Conservation (phyloP, 2,113 vertebrate genomes). For the Thunnus thynnus region DNA sequence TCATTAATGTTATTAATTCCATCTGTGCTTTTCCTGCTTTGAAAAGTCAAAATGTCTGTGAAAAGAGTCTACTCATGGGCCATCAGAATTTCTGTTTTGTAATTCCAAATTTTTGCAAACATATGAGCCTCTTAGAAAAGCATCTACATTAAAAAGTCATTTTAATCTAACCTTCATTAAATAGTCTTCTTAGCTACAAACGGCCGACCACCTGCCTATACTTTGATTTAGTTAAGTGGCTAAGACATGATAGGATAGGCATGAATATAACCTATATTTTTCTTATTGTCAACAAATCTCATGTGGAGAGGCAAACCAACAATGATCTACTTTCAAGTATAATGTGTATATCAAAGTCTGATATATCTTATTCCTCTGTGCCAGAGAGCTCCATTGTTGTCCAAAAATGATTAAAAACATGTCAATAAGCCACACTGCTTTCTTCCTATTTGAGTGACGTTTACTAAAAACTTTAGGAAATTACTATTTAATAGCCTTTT, state of each 20-base stretch:
- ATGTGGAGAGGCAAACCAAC: not conserved
- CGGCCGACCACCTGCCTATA: not conserved
- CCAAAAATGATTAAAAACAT: no score
- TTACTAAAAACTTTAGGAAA: not conserved
- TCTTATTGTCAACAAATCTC: conserved; percentile 1
- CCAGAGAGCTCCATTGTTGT: not conserved
- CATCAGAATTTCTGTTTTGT: not conserved
- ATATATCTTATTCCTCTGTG: not conserved
- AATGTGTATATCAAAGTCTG: no score
- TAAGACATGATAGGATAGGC: not conserved
- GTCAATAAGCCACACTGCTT: not conserved
- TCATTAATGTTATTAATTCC: no score
- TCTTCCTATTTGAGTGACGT: not conserved
- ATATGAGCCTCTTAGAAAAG: conserved; percentile 16
- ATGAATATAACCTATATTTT: not conserved
- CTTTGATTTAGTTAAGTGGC: not conserved
- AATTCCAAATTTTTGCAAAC: not conserved
- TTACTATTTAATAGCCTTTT: no score
- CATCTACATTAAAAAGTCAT: conserved; percentile 9
- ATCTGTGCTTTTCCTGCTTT: no score
- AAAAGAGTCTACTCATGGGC: no score
- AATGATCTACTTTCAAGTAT: not conserved
- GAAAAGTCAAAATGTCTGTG: no score
- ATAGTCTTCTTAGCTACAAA: not conserved
- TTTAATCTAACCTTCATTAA: conserved; percentile 28